phyloP scores from a whole-genome alignment of 2,888 invertebrate genomes.

The Sinhomidia bicolor region DNA sequence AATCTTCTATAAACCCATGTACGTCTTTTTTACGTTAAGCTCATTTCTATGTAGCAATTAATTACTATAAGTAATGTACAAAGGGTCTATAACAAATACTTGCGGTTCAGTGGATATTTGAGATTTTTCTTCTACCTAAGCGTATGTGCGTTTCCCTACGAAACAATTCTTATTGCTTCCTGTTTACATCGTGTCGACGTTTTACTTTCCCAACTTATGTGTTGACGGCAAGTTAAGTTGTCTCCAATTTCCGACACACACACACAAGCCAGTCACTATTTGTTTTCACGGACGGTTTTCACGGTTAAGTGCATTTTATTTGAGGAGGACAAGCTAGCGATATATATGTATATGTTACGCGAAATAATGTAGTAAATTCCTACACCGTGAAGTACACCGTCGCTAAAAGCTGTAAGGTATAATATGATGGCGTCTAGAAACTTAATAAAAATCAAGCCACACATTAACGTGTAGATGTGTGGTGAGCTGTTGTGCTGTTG shows the following conservation, averaged over 20 bases:
- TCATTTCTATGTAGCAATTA: background rate
- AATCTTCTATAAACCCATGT: no score
- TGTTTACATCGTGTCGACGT: background rate
- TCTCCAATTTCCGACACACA: background rate
- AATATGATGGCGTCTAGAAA: conserved; percentile 48
- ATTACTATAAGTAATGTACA: background rate
- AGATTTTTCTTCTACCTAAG: background rate
- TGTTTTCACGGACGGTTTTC: background rate
- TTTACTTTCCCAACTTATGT: no score
- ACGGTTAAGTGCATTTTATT: background rate
- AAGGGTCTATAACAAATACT: background rate
- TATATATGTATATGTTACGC: no score
- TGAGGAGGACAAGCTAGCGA: background rate
- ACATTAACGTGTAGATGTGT: no score
- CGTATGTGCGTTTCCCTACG: no score
- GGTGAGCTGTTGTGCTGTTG: no score
- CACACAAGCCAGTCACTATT: background rate
- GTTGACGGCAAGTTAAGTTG: no score
- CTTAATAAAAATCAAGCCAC: conserved; percentile 36
- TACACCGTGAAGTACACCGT: background rate
- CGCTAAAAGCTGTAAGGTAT: background rate
- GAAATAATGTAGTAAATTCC: background rate
- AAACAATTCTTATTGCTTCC: no score
- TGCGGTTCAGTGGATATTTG: background rate
- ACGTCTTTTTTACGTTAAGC: no score